Percentiles rank a stretch among this genome's conserved stretches.
Conservation (phyloP, 37 sponge, comb jelly and placozoan genomes). For the Agelas oroides region DNA sequence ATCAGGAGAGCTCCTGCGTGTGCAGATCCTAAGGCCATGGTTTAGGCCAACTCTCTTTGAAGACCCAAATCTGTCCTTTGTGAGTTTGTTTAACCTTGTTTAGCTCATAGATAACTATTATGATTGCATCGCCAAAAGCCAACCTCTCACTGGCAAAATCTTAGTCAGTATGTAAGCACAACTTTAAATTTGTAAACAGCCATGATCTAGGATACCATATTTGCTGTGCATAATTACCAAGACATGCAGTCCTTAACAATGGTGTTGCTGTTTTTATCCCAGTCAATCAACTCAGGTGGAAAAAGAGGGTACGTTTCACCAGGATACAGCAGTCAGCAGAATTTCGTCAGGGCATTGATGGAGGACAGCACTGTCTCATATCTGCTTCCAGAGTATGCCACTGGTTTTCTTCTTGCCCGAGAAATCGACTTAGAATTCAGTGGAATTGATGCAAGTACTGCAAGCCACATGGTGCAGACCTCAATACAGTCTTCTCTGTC, state of each 20-base stretch:
- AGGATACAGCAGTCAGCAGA: no score
- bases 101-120: neutral
- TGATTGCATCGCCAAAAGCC: neutral
- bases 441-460: neutral
- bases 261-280: no score
- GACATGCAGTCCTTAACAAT: no score
- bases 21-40: constrained; percentile 60
- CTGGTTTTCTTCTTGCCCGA: constrained; percentile 37
- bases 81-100: constrained; percentile 14
- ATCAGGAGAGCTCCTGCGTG: constrained; percentile 58
- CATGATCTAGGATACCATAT: no score
- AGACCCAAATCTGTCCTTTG: constrained; percentile 34
- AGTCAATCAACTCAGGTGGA: no score
- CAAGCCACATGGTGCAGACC: neutral
- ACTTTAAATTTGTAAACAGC: no score
- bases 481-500: neutral
- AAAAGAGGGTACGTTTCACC: no score
- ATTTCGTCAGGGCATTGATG: no score
- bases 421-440: constrained; percentile 35
- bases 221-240: no score
- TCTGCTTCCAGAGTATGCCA: constrained; percentile 39
- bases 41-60: constrained; percentile 58
- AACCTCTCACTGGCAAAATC: no score
- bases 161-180: no score
- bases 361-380: constrained; percentile 6